Base-by-base conservation (phyloP, 92 coral and sea anemone genomes). In the Porites divaricata region DNA sequence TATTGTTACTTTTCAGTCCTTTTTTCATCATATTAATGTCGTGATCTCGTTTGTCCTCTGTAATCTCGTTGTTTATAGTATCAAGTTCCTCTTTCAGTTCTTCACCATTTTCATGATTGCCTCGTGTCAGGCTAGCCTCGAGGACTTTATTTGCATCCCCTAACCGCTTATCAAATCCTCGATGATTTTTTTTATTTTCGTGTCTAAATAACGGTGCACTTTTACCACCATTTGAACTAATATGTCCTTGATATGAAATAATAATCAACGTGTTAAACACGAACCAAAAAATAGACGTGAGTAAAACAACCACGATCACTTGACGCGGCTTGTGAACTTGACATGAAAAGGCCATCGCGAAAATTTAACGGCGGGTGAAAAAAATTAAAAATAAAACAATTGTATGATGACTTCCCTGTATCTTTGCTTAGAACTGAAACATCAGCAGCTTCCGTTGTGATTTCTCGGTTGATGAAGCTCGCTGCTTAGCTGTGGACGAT, bases 271-370 rank as follows among this genome's bases (percentile, higher is more conserved):
- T 87, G 64, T 94, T 94, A 21, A 94, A 76, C 41, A 82, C 65
- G 83, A 94, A 94, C 98, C 98, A 94, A 66, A 94, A 92, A 20
- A 94, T 28, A 26, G 98, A 94, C 26, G 95, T 94, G 53, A 92
- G 53, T 23, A 94, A 63, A 67, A 89, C 98, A 6, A 88, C 98
- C 48, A 86, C 77, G 57, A 94, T 79, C 50, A 88, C 92, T 86
- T 91, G 92, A 17, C 87, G 81, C 1, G 95, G 90, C 53, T 86
- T 80, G 41, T 85, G 77, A 16, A 91, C 41, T 56, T 76, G 56
- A 41, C 81, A 74, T 19, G 16, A 35, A 48, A 68, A 54, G 53
- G 67, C 67, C 81, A 84, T 84, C 23, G 24, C 75, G 54, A 74
- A 63, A 48, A 24, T 12, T 67, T 6, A 67, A 22, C 53, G 3